phyloP scores from a whole-genome alignment of 2,797 vertebrate species.

The Morus bassanus region DNA sequence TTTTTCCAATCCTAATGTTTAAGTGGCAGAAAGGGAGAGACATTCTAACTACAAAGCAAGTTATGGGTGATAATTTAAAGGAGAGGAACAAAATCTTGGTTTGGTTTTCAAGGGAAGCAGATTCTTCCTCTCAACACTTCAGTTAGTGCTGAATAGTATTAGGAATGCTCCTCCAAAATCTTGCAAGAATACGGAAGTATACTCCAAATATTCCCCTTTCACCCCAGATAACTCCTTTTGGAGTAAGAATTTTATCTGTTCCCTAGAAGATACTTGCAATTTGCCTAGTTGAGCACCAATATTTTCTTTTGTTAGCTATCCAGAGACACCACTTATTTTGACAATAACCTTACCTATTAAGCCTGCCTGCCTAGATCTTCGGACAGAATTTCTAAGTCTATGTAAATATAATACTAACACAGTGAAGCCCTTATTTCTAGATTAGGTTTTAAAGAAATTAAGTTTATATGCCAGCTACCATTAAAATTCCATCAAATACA shows the following conservation, averaged over 20 bases:
- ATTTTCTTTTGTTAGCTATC: not conserved
- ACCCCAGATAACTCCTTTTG: not conserved
- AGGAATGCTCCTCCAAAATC: not conserved
- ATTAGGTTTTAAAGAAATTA: not conserved
- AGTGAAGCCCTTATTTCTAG: not conserved
- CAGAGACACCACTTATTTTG: not conserved
- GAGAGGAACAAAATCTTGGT: not conserved
- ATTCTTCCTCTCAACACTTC: not conserved
- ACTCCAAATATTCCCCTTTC: not conserved
- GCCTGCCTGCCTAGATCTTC: not conserved
- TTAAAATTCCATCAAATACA: not conserved
- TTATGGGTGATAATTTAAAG: not conserved
- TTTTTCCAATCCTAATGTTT: not conserved
- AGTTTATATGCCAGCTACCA: not conserved
- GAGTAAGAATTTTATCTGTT: not conserved
- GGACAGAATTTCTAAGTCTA: not conserved
- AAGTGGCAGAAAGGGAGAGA: not conserved
- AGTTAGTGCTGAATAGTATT: not conserved
- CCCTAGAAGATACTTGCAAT: not conserved
- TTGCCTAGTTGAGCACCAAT: not conserved
- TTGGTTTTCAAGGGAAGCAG: not conserved
- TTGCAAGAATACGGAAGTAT: not conserved
- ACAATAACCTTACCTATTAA: not conserved
- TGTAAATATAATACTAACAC: not conserved
- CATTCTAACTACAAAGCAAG: not conserved